Conservation (phyloP, 1,140 invertebrate species). For the Calliopsis andreniformis region DNA sequence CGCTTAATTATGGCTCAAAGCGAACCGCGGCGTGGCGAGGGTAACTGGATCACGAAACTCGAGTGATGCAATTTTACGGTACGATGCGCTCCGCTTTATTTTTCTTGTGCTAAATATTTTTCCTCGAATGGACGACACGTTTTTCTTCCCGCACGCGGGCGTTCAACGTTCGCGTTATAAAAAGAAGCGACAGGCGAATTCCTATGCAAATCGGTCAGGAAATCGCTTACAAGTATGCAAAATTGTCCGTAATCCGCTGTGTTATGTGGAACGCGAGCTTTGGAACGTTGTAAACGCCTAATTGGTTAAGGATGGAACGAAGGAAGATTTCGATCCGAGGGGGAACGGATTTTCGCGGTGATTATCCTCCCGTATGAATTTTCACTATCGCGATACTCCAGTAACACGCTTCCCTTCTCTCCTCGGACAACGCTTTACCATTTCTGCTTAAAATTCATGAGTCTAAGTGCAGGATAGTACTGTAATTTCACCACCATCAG, state of each 20-base stretch:
- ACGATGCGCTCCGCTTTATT: slow-evolving; percentile 16
- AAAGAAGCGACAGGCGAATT: slow-evolving; percentile 1
- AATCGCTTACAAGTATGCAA: neutral
- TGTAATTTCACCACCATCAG: slow-evolving; percentile 48
- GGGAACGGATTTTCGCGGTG: too few relatives aligned
- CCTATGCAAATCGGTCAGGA: slow-evolving; percentile 22
- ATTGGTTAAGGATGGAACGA: neutral
- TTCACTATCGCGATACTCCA: neutral
- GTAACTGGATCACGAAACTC: slow-evolving; percentile 28
- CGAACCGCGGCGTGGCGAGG: neutral
- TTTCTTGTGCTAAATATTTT: slow-evolving; percentile 31
- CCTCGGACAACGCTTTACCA: slow-evolving; percentile 10
- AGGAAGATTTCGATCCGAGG: neutral
- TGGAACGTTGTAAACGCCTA: neutral
- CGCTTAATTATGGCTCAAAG: slow-evolving; percentile 21
- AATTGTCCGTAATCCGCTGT: neutral
- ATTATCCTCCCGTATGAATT: slow-evolving; percentile 16
- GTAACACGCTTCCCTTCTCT: neutral
- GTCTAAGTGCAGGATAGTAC: neutral
- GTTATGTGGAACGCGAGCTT: slow-evolving; percentile 11
- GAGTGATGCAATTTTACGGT: slow-evolving; percentile 35
- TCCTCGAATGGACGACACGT: neutral
- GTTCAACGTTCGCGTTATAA: neutral
- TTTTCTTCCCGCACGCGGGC: neutral
- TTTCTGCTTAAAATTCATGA: slow-evolving; percentile 29